These are phyloP conservation scores for Cephus nigrinus DNA, from an alignment of 2,888 invertebrate genomes.

Conservation along the genomic window DNA sequence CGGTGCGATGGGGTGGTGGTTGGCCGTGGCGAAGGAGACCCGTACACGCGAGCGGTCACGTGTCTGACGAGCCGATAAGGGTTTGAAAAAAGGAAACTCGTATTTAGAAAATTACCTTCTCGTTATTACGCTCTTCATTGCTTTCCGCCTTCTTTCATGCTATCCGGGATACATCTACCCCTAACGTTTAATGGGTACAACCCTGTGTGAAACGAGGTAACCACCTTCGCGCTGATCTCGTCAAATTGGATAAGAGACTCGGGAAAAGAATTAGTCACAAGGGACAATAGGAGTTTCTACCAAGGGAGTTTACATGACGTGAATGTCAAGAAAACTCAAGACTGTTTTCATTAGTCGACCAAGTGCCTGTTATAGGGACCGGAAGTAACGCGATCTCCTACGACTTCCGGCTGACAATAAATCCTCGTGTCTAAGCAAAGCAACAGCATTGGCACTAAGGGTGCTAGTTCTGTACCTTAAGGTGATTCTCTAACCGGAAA, in stretches of 20 bases:
- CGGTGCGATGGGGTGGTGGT: constrained; percentile 13
- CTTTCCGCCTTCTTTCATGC: not conserved
- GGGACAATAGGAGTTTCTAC: not conserved
- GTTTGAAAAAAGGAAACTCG: constrained; percentile 55
- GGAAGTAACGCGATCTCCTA: not conserved
- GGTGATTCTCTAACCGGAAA: not conserved
- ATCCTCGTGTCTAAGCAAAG: not conserved
- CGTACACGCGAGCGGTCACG: constrained; percentile 51
- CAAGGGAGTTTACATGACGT: no score
- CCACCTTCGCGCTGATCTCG: not conserved
- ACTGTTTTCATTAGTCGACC: not conserved
- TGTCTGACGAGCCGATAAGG: constrained; percentile 46
- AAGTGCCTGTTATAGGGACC: not conserved
- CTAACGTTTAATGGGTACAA: not conserved
- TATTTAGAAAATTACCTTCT: constrained; percentile 59
- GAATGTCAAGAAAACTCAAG: not conserved
- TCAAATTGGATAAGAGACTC: not conserved
- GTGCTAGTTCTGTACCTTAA: not conserved
- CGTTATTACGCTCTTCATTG: constrained; percentile 4
- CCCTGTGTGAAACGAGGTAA: not conserved
- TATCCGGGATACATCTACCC: not conserved
- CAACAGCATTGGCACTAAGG: not conserved
- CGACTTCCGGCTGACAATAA: not conserved
- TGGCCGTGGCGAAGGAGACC: constrained; percentile 16
- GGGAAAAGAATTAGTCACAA: not conserved